Percentiles rank a stretch among this genome's conserved stretches.
Conservation (phyloP, 2,113 vertebrate genomes). For the Chionomys nivalis region DNA sequence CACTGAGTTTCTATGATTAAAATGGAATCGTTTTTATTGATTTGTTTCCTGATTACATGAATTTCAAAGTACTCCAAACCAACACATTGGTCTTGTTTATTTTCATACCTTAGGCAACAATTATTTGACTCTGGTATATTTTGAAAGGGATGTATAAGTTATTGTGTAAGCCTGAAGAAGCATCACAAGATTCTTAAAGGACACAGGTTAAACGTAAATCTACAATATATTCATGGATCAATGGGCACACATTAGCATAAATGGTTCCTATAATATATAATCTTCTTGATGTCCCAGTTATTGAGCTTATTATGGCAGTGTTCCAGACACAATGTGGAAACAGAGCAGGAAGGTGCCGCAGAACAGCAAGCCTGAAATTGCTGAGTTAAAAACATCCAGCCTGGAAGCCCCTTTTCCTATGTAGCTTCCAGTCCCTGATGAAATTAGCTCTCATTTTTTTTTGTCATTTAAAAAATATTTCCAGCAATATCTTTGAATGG, state of each 20-base stretch:
- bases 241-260: neutral
- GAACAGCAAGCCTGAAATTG: neutral
- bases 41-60: slow-evolving; percentile 49
- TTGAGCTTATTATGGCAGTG: neutral
- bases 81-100: neutral
- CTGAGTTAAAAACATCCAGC: neutral
- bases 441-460: neutral
- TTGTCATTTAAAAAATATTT: slow-evolving; percentile 31
- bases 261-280: neutral
- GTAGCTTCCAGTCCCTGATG: neutral
- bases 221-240: neutral
- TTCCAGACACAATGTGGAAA: neutral
- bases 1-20: neutral
- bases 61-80: slow-evolving; percentile 51
- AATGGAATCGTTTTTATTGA: slow-evolving; percentile 21
- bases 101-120: neutral
- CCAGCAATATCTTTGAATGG: neutral
- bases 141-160: neutral
- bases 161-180: neutral
- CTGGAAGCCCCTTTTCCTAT: neutral
- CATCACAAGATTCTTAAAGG: neutral
- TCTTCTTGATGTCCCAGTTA: neutral
- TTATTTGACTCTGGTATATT: neutral
- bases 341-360: neutral
- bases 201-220: neutral